Base-by-base conservation (phyloP, 2,113 vertebrate genomes). In the Coturnix japonica region DNA sequence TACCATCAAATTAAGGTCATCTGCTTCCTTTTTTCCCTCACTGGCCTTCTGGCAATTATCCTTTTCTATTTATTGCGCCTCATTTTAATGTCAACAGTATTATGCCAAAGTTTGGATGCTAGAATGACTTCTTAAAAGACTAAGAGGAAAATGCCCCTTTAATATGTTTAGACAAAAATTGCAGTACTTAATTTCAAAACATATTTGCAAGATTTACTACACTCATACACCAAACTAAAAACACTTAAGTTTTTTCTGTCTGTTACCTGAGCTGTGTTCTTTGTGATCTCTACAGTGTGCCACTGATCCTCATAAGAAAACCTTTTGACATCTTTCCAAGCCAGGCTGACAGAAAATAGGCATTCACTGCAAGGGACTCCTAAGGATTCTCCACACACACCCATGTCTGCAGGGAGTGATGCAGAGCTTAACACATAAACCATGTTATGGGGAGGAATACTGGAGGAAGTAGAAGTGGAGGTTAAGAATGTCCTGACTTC, bases 11-110 rank as follows among this genome's bases (percentile, higher is more conserved):
- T 25, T 87, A 60, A 84, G 35, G 43, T n/a, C 33, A 87, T n/a
- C 35, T 82, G 31, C 57, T 93, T 93, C 64, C 31, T 90, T 87
- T 93, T 70, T 81, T 67, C 94, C 61, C 90, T 92, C 78, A 51
- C 7, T 85, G 74, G 87, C 79, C 67, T 89, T 82, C 79, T 69
- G 49, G 65, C 80, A 81, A 90, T 90, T 88, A 88, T 53, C 23
- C 39, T 63, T n/a, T 76, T 90, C 70, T 78, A 82, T 90, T 95
- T 93, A 83, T 90, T 78, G 37, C 57, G 79, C 70, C 70, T 75
- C 86, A 57, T 86, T 94, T 90, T 95, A 93, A 69, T 79, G 85
- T 89, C 66, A 94, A 53, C 49, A 69, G 44, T 93, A 89, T 96
- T 91, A 91, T 91, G 35, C 59, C 20, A 31, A 33, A 81, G 93